These are phyloP conservation scores for Zapus hudsonius DNA, from an alignment of 2,113 vertebrate genomes.

Conservation along the genomic window DNA sequence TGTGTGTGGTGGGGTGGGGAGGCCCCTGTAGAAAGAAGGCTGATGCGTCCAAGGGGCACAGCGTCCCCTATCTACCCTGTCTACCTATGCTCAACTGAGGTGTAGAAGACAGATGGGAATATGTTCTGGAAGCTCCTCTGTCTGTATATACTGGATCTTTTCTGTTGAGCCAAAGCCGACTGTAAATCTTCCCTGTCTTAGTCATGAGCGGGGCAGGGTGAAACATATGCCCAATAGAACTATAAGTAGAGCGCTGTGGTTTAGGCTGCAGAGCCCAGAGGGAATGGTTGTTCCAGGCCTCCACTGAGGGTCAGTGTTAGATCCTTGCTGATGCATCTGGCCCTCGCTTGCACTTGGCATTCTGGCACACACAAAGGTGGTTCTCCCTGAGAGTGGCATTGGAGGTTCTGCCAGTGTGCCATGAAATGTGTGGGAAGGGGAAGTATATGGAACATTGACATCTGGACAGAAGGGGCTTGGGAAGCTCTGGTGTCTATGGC, in stretches of 20 bases:
- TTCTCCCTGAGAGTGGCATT: not conserved
- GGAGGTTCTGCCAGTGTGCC: not conserved
- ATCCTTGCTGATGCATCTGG: not conserved
- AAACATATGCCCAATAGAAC: fast-evolving
- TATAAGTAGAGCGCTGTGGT: not conserved
- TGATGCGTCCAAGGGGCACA: not conserved
- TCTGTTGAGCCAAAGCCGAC: not conserved
- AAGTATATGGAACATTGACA: fast-evolving
- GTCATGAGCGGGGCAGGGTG: not conserved
- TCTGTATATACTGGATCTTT: not conserved
- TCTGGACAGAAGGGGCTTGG: not conserved
- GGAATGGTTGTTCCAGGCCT: not conserved
- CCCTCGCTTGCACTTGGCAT: too few relatives aligned
- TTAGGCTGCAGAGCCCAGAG: not conserved
- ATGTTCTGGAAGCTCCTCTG: not conserved
- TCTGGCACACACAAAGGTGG: fast-evolving
- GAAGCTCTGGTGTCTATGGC: not conserved
- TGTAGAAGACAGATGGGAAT: not conserved
- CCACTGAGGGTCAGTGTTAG: not conserved
- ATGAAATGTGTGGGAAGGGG: not conserved
- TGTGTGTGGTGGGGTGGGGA: not conserved
- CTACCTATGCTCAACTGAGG: not conserved
- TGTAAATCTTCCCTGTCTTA: not conserved
- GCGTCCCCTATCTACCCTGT: fast-evolving
- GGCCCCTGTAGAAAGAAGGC: not conserved